Evolutionary conservation across 2,797 vertebrate species (phyloP).

Genomic region (Martes flavigula): DNA sequence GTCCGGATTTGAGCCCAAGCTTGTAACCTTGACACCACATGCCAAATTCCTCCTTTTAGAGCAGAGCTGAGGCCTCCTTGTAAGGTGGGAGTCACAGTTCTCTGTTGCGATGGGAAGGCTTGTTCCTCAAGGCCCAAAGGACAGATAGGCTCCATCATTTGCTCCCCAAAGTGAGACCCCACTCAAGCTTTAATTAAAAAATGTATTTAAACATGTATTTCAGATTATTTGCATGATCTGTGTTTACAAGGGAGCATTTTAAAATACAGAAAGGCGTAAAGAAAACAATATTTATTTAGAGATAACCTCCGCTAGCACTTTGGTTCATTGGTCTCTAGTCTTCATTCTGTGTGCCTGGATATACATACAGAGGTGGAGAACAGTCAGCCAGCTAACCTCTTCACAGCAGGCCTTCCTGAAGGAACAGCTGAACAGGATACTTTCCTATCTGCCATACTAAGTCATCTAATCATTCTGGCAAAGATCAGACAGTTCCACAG

Average conservation of each 20-base stretch:
- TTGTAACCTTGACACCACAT: not conserved
- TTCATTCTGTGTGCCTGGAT: not conserved
- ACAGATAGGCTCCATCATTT: not conserved
- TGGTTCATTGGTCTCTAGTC: not conserved
- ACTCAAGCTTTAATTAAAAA: not conserved
- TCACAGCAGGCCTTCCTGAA: not conserved
- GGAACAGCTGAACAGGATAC: not conserved
- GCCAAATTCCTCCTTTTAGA: not conserved
- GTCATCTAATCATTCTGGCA: not conserved
- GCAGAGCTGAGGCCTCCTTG: not conserved
- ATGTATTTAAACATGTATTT: not conserved
- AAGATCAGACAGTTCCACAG: not conserved
- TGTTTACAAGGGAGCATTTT: not conserved
- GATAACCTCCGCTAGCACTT: not conserved
- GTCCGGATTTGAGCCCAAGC: not conserved
- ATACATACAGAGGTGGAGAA: not conserved
- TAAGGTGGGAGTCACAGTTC: rapidly evolving
- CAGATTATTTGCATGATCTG: not conserved
- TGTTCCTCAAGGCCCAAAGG: not conserved
- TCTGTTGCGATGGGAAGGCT: not conserved
- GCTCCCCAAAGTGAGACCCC: not conserved
- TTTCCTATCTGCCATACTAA: not conserved
- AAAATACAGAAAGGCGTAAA: not conserved
- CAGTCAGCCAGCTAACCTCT: not conserved
- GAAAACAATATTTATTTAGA: not conserved